A percentile compares a stretch with the other conserved stretches of the same genome.
These are phyloP conservation scores for Metridium senile DNA, from an alignment of 92 coral and sea anemone genomes.

Conservation along the genomic window DNA sequence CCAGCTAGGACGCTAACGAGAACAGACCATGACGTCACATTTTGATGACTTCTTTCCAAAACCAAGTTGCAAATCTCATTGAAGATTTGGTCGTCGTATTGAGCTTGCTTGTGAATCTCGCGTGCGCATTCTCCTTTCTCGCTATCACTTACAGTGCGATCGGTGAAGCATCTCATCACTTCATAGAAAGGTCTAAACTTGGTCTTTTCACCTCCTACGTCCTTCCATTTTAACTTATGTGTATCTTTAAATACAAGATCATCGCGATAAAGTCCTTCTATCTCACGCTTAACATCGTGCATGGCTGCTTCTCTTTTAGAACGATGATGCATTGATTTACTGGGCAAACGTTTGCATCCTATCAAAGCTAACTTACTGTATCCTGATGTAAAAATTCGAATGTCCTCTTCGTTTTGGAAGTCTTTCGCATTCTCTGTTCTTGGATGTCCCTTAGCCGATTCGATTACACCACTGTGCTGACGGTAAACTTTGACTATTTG, in stretches of 20 bases:
- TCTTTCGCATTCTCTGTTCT: conserved; percentile 66
- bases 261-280: conserved; percentile 51
- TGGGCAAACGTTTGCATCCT: conserved; percentile 39
- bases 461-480: conserved; percentile 56
- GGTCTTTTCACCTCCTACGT: conserved; percentile 64
- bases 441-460: conserved; percentile 65
- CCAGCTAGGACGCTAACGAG: conserved; percentile 79
- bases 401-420: conserved; percentile 72
- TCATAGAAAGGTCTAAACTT: conserved; percentile 79
- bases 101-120: conserved; percentile 78
- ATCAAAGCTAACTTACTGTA: conserved; percentile 72
- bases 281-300: conserved; percentile 10
- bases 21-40: conserved; percentile 82
- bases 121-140: conserved; percentile 81
- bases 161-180: conserved; percentile 87
- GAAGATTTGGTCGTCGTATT: conserved; percentile 51
- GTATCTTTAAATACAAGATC: conserved; percentile 62
- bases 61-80: conserved; percentile 47
- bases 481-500: conserved; percentile 68
- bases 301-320: conserved; percentile 30
- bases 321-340: conserved; percentile 31
- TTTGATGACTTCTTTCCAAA: conserved; percentile 74
- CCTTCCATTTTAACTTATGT: conserved; percentile 58
- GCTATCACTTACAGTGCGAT: conserved; percentile 63
- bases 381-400: conserved; percentile 79